Evolutionary conservation across 2,113 vertebrate species (phyloP), one percentile per base, ranked within the genome.

Genomic region (Perccottus glenii): DNA sequence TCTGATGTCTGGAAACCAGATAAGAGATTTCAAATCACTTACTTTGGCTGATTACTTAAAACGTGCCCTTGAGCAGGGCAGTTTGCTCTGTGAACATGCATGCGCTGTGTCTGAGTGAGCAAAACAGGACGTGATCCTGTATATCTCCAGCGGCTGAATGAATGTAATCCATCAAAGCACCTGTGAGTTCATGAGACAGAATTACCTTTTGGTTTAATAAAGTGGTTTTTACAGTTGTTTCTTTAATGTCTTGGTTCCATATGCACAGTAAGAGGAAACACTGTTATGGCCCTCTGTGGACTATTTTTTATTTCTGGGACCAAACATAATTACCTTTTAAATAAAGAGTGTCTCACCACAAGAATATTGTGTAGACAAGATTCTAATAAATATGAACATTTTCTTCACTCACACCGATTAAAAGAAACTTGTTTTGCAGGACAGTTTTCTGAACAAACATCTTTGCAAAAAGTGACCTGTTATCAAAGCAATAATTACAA

Each of bases 111-210:
- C 36, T 11, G 33, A 12, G 4, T 11, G 7, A 45, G 11, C 35
- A 51, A 71, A 63, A 4, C 47, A 60, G 35, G 35, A 19, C 36
- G 27, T 12, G 12, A 35, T 46, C 36, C 19, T 7, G 35, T 48
- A 52, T 73, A 56, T 66, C 64, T 68, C 35, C 60, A 58, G 62
- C 16, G 14, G 9, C 67, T 73, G 59, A 67, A 69, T 81, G 60
- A 80, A 79, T 67, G 64, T 32, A 46, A 77, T 73, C 32, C 32
- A 78, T 80, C 74, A 73, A 38, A 50, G 9, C 53, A 63, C 45
- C 40, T 62, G 42, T 38, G 59, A 53, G 35, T 10, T 61, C 12
- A 6, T 33, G 4, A 51, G 49, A 14, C 12, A 11, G 52, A 47
- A 44, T 57, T 56, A 9, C 6, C 15, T 42, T n/a, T 57, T 44